Percentiles rank a stretch among this genome's conserved stretches.
Conservation (phyloP, 2,797 vertebrate species). For the Arrhamphus sclerolepis region DNA sequence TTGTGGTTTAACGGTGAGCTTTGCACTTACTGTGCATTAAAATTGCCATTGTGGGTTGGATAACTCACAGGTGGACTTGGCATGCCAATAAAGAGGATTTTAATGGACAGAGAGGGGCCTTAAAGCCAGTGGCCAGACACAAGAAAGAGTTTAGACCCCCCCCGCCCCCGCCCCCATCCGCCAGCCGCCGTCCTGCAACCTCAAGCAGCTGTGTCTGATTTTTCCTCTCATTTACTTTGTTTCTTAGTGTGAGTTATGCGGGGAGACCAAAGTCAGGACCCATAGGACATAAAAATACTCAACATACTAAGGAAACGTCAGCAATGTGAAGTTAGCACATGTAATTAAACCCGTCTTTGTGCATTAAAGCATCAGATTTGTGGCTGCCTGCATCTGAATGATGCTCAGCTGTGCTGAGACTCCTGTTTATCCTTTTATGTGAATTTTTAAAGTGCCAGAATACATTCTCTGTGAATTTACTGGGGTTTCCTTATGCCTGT, state of each 20-base stretch:
- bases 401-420: slow-evolving; percentile 4
- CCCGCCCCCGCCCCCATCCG: background rate
- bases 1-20: slow-evolving; percentile 32
- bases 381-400: background rate
- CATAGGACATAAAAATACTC: slow-evolving; percentile 42
- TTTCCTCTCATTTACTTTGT: slow-evolving; percentile 55
- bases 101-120: slow-evolving; percentile 54
- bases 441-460: background rate
- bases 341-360: slow-evolving; percentile 3
- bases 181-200: slow-evolving; percentile 39
- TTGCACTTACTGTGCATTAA: slow-evolving; percentile 35
- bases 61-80: slow-evolving; percentile 61
- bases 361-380: slow-evolving; percentile 7
- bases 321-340: background rate
- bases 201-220: slow-evolving; percentile 69
- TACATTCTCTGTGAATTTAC: background rate
- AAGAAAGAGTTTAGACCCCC: slow-evolving; percentile 41
- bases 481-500: slow-evolving; percentile 5
- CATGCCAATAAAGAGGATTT: slow-evolving; percentile 57
- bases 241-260: slow-evolving; percentile 55
- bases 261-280: slow-evolving; percentile 36
- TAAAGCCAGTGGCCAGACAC: slow-evolving; percentile 48
- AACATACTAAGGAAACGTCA: background rate
- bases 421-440: no score
- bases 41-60: slow-evolving; percentile 38